A percentile compares a stretch with the other conserved stretches of the same genome.
Evolutionary conservation across 2,888 invertebrate species (phyloP).

Genomic region (Nezara viridula): DNA sequence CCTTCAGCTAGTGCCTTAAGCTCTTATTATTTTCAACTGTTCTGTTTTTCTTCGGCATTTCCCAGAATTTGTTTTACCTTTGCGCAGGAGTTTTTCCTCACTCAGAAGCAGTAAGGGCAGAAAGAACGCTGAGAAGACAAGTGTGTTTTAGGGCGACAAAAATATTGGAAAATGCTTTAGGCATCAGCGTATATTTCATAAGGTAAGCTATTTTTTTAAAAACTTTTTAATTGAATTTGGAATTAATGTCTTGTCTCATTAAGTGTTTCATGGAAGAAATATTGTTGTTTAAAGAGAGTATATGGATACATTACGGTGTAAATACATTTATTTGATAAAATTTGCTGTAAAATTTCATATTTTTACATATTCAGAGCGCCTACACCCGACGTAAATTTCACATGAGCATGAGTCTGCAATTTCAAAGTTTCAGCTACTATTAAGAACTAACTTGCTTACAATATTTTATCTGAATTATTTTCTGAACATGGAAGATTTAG

Average conservation of each 20-base stretch:
- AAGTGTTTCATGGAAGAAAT: background rate
- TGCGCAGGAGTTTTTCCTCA: background rate
- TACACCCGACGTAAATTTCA: background rate
- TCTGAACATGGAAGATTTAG: background rate
- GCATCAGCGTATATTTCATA: slow-evolving; percentile 41
- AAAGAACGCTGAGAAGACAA: background rate
- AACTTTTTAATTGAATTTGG: background rate
- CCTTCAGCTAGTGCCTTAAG: background rate
- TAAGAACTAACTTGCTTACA: background rate
- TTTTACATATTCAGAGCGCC: background rate
- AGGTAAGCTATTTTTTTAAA: background rate
- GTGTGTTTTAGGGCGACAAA: background rate
- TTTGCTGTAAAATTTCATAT: background rate
- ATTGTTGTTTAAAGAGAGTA: background rate
- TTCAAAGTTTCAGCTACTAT: background rate
- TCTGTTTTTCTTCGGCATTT: background rate
- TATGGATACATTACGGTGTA: background rate
- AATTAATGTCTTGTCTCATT: background rate
- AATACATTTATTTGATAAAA: background rate
- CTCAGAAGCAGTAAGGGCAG: background rate
- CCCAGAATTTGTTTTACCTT: slow-evolving; percentile 7
- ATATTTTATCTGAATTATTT: background rate
- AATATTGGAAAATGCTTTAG: slow-evolving; percentile 19
- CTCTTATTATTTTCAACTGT: background rate
- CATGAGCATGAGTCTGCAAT: slow-evolving; percentile 5